Percentiles rank a stretch among this genome's conserved stretches.
Evolutionary conservation across 2,797 vertebrate species (phyloP).

Genomic region (Pagetopsis macropterus): DNA sequence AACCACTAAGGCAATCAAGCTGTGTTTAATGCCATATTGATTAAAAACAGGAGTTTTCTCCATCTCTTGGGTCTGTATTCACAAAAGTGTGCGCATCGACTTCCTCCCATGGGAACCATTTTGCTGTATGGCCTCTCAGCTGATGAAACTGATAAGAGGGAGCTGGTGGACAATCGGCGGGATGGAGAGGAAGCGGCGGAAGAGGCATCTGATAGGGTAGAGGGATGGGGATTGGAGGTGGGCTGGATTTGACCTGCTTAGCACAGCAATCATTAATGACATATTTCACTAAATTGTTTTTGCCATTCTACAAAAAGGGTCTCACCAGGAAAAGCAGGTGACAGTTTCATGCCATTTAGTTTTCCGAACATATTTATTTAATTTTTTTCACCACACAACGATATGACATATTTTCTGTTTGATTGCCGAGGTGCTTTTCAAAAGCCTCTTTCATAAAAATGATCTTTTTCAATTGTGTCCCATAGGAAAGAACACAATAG

Average conservation of each 20-base stretch:
- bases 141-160: slow-evolving; percentile 52
- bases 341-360: slow-evolving; percentile 15
- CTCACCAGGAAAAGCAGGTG: slow-evolving; percentile 30
- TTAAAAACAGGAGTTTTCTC: slow-evolving; percentile 5
- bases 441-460: slow-evolving; percentile 77
- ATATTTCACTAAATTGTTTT: slow-evolving; percentile 11
- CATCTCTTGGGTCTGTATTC: slow-evolving; percentile 18
- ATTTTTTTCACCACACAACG: slow-evolving; percentile 42
- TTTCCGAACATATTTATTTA: slow-evolving; percentile 41
- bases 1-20: slow-evolving; percentile 8
- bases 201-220: slow-evolving; percentile 29
- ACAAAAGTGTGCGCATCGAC: slow-evolving; percentile 23
- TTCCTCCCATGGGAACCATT: slow-evolving; percentile 30
- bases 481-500: slow-evolving; percentile 67
- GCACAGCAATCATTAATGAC: slow-evolving; percentile 13
- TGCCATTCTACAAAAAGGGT: slow-evolving; percentile 15
- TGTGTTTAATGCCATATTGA: slow-evolving; percentile 4
- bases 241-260: slow-evolving; percentile 35
- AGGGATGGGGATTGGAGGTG: slow-evolving; percentile 4
- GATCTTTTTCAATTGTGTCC: slow-evolving; percentile 80
- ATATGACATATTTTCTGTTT: slow-evolving; percentile 72
- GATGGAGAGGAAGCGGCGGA: slow-evolving; percentile 25
- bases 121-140: slow-evolving; percentile 44
- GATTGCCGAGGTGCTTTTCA: slow-evolving; percentile 71
- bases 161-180: slow-evolving; percentile 36